Evolutionary conservation across 2,113 vertebrate species (phyloP), one percentile per base, ranked within the genome.

Genomic region (Oncorhynchus tshawytscha): DNA sequence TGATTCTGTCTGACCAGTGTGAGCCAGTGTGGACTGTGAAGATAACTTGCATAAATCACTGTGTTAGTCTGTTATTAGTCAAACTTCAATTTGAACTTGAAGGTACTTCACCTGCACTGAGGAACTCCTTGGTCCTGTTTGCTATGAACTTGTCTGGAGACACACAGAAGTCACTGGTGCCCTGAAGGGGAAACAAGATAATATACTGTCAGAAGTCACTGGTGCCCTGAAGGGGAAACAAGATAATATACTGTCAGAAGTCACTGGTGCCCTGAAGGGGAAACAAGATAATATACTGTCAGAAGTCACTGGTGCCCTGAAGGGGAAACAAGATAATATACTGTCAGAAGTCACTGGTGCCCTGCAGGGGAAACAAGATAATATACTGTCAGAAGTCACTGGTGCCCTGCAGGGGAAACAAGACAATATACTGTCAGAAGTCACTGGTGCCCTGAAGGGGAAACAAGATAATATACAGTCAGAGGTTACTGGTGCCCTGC

Each of bases 71-170:
- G 49, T 3, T 54, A 54, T 54, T 45, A 45, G 7, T 5, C 16
- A 4, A 12, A 16, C 12, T 51, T 16, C 1, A 51, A 54, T 3
- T 54, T 4, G 15, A 62, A 62, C 59, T 11, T 9, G 39, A 45
- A 45, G 39, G 39, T 45, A 45, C 39, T 9, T 62, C n/a, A 96
- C 98, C 97, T 79, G 93, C 78, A 1, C 82, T 94, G 85, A 98
- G 73, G 11, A 93, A 91, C 48, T 90, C 89, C 48, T 94, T 94
- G 0, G 96, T 99, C 84, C 93, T 84, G 88, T 98, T 99, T 62
- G 96, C 85, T 78, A 99, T 94, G 86, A 95, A 97, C 85, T 95
- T 92, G 86, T 98, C 95, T 0, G 98, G 97, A 76, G 96, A 94
- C 49, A 95, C 93, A 0, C 98, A 99, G 89, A 99, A 98, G 86